Percentiles rank a stretch among this genome's conserved stretches.
Evolutionary conservation across 2,797 vertebrate genomes (phyloP).

Genomic region (Crocodylus rhombifer): DNA sequence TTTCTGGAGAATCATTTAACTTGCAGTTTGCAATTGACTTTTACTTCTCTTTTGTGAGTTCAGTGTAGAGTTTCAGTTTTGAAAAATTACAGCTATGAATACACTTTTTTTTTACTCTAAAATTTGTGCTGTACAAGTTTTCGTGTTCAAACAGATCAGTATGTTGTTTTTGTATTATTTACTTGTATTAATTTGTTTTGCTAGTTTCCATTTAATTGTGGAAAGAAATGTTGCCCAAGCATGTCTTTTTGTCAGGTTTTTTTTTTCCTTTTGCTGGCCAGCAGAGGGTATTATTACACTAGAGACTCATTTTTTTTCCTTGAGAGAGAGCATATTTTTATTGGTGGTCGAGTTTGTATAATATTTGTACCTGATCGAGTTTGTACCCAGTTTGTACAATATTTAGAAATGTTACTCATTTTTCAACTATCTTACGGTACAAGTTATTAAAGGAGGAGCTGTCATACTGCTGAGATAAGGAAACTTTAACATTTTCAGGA

Average conservation of each 20-base stretch:
- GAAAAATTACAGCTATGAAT: background rate
- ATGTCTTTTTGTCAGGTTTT: background rate
- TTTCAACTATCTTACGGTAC: background rate
- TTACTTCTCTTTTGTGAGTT: background rate
- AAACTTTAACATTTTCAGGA: background rate
- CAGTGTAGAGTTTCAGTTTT: background rate
- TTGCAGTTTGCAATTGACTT: no score
- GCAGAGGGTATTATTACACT: slow-evolving; percentile 74
- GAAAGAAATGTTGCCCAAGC: background rate
- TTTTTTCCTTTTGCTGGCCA: slow-evolving; percentile 57
- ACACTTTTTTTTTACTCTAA: background rate
- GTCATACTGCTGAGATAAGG: background rate
- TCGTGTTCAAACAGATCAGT: fast-evolving
- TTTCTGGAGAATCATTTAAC: background rate
- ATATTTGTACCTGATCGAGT: background rate
- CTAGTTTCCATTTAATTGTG: background rate
- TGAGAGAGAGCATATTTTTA: background rate
- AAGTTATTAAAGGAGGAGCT: background rate
- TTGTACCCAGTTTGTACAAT: slow-evolving; percentile 3
- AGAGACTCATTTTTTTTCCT: background rate
- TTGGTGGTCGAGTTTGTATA: background rate
- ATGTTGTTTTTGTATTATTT: no score
- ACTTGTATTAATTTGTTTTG: background rate
- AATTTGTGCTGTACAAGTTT: background rate
- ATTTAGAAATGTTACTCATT: background rate